Evolutionary conservation across 2,888 invertebrate species (phyloP).

Genomic region (Formica aserva): DNA sequence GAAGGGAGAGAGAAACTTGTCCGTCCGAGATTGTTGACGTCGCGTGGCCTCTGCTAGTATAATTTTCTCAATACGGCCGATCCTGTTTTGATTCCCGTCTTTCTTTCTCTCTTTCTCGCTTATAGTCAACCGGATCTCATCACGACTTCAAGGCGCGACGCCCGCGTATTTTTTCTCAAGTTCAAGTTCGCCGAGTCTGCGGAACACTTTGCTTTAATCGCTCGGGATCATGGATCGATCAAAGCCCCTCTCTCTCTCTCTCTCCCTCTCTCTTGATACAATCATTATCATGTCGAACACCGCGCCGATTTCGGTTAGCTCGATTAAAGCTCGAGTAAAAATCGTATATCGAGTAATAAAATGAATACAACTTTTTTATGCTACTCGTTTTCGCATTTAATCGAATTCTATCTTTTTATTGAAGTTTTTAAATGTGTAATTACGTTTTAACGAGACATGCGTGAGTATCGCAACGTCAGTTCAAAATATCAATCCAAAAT

Average conservation of each 20-base stretch:
- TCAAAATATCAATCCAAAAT: background rate
- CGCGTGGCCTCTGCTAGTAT: conserved; percentile 39
- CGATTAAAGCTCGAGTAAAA: conserved; percentile 2
- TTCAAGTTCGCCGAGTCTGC: conserved; percentile 73
- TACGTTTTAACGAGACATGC: background rate
- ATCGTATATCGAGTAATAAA: background rate
- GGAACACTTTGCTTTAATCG: conserved; percentile 48
- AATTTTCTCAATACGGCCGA: conserved; percentile 57
- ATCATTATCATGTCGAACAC: background rate
- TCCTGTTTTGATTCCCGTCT: conserved; percentile 45
- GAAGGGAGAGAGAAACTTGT: background rate
- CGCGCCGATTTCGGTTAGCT: background rate
- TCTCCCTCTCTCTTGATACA: background rate
- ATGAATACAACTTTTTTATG: background rate
- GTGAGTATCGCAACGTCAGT: background rate
- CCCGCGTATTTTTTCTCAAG: conserved; percentile 71
- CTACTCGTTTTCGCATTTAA: background rate
- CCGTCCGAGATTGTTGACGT: conserved; percentile 32
- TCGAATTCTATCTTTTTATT: background rate
- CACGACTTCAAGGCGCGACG: conserved; percentile 63
- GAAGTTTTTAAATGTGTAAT: background rate
- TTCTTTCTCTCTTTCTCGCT: conserved; percentile 23
- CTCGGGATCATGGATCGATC: conserved; percentile 11
- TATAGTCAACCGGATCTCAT: conserved; percentile 61
- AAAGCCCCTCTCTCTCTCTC: background rate